Evolutionary conservation across 1,140 invertebrate genomes (phyloP), one percentile per base, ranked within the genome.

Genomic region (Drosophila neocordata): DNA sequence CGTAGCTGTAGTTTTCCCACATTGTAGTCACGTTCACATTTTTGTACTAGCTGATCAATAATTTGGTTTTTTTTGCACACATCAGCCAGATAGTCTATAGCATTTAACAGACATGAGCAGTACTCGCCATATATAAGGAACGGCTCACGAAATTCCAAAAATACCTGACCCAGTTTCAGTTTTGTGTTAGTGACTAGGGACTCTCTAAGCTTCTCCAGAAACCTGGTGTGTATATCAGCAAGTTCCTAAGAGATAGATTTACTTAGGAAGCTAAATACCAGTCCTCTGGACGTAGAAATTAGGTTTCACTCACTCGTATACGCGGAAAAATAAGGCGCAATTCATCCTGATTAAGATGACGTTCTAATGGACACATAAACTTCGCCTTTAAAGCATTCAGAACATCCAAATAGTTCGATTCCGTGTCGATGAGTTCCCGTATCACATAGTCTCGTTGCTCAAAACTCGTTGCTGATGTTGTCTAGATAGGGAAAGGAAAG

Each of bases 381-480:
- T 96, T 95, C 65, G 94, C 94, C 60, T 96, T 95, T 41, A 99
- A 94, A 93, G 97, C 98, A 79, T 95, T 95, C 13, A 99, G 93
- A 37, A 98, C 98, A 78, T 98, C 97, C 15, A 99, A 95, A 91
- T 99, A 99, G 92, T 99, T 99, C 69, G 95, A 96, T 92, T 99
- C 98, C 0, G 98, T 99, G 92, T 99, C 98, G 11, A 99, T 94
- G 4, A 99, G 93, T 92, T 99, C 98, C 81, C 97, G 95, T 69
- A 99, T 96, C 56, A 98, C 98, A 91, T 98, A 98, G 92, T 99
- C 98, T 65, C 98, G 93, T 92, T 99, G 99, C 90, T 97, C 97
- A 66, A 95, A 93, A 73, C 95, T 95, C 70, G 94, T 93, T 48
- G 94, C 92, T 64, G 93, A 93, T 65, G 94, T 92, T 80, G 94